Conservation (phyloP, 2,888 invertebrate genomes). For the Drosophila colorata region DNA sequence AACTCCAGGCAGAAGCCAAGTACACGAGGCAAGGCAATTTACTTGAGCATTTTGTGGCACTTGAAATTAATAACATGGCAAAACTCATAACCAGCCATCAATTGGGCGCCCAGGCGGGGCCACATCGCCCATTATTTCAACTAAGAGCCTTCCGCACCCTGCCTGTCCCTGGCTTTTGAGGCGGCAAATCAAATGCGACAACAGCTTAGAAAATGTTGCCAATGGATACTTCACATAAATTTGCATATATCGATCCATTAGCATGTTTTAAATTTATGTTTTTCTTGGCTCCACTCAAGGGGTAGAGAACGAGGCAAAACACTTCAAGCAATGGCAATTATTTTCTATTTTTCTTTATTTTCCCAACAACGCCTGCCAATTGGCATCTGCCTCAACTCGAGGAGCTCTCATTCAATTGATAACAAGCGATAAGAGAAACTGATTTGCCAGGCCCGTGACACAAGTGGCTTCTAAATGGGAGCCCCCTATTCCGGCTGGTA, state of each 20-base stretch:
- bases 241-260: constrained; percentile 59
- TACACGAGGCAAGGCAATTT: constrained; percentile 26
- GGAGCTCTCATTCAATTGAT: constrained; percentile 48
- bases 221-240: constrained; percentile 40
- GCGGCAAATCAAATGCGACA: constrained; percentile 40
- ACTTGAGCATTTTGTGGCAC: constrained; percentile 57
- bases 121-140: constrained; percentile 26
- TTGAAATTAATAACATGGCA: constrained; percentile 64
- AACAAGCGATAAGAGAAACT: constrained; percentile 49
- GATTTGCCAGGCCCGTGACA: constrained; percentile 27
- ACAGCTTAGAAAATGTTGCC: constrained; percentile 32
- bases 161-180: not conserved
- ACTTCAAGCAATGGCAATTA: constrained; percentile 58
- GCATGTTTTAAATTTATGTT: constrained; percentile 28
- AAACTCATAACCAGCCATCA: constrained; percentile 56
- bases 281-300: not conserved
- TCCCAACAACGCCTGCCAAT: constrained; percentile 2
- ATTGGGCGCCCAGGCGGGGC: constrained; percentile 45
- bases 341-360: constrained; percentile 31
- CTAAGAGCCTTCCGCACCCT: not conserved
- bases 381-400: constrained; percentile 16
- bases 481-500: not conserved
- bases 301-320: constrained; percentile 2
- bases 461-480: constrained; percentile 19
- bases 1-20: not conserved